A percentile compares a stretch with the other conserved stretches of the same genome.
Conservation (phyloP, 2,797 vertebrate genomes). For the Jordanella pulchra region DNA sequence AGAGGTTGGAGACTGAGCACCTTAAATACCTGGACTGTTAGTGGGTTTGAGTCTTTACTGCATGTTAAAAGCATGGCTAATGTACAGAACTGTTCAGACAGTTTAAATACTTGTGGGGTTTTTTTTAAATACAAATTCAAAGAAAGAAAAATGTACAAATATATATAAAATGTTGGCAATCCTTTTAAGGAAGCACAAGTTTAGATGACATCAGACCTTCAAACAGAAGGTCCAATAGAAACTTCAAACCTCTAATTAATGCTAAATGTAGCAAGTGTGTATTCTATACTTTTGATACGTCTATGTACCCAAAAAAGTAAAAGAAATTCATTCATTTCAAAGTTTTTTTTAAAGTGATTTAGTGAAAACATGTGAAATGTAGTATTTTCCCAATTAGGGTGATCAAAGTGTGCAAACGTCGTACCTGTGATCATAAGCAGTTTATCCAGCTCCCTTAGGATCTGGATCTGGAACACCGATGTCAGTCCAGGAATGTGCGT, state of each 20-base stretch:
- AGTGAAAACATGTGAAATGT: not conserved
- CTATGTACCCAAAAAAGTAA: not conserved
- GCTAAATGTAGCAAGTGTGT: not conserved
- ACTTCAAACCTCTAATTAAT: not conserved
- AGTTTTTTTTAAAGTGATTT: not conserved
- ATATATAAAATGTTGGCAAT: too few species aligned
- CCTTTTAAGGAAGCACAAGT: too few species aligned
- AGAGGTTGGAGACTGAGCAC: not conserved
- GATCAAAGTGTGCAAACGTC: conserved; percentile 15
- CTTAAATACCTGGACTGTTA: not conserved
- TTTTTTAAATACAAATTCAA: too few species aligned
- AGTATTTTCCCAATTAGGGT: not conserved
- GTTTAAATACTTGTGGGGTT: too few species aligned
- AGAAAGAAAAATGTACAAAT: too few species aligned
- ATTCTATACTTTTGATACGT: not conserved
- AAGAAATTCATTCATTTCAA: not conserved
- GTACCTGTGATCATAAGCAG: conserved; percentile 91
- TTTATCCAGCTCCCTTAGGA: conserved; percentile 96
- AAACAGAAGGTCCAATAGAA: not conserved
- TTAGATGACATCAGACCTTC: too few species aligned
- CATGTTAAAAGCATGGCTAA: too few species aligned
- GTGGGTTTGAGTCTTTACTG: not conserved
- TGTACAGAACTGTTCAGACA: too few species aligned
- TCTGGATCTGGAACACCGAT: conserved; percentile 97
- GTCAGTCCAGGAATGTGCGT: conserved; percentile 94